phyloP scores from a whole-genome alignment of 2,113 vertebrate species.

The Oryzias woworae region DNA sequence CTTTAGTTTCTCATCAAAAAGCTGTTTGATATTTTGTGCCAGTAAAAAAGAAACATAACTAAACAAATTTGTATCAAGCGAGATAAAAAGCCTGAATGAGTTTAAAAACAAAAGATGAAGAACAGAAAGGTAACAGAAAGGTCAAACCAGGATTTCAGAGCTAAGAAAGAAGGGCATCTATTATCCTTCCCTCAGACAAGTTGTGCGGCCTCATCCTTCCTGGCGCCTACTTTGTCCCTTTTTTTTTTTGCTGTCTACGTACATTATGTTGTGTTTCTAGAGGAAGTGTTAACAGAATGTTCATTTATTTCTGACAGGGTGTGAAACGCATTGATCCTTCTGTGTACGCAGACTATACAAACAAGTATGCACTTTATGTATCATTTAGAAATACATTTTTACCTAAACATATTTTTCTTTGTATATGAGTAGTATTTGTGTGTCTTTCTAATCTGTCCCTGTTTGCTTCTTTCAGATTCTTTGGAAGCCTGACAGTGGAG shows the following conservation, averaged over 20 bases:
- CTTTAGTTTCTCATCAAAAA: no score
- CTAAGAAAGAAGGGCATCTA: slow-evolving; percentile 26
- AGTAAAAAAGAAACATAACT: no score
- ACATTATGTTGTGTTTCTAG: slow-evolving; percentile 2
- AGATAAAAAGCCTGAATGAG: no score
- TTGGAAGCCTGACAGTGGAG: slow-evolving; percentile 86
- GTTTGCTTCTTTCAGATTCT: slow-evolving; percentile 61
- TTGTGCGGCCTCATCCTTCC: slow-evolving; percentile 31
- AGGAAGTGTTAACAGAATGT: background rate
- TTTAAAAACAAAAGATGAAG: background rate
- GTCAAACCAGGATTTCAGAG: background rate
- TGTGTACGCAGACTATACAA: slow-evolving; percentile 79
- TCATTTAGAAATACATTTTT: background rate
- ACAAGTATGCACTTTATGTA: slow-evolving; percentile 48
- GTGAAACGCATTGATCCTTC: slow-evolving; percentile 87
- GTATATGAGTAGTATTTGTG: no score
- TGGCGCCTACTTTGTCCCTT: slow-evolving; percentile 7
- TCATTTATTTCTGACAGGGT: slow-evolving; percentile 75
- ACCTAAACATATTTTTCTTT: background rate
- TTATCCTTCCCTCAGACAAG: slow-evolving; percentile 30
- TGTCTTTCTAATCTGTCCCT: no score
- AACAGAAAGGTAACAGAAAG: background rate
- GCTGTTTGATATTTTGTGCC: no score
- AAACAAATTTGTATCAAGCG: no score
- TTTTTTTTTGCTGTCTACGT: slow-evolving; percentile 1